phyloP scores from a whole-genome alignment of 2,888 invertebrate species.

The Amaurobius ferox region DNA sequence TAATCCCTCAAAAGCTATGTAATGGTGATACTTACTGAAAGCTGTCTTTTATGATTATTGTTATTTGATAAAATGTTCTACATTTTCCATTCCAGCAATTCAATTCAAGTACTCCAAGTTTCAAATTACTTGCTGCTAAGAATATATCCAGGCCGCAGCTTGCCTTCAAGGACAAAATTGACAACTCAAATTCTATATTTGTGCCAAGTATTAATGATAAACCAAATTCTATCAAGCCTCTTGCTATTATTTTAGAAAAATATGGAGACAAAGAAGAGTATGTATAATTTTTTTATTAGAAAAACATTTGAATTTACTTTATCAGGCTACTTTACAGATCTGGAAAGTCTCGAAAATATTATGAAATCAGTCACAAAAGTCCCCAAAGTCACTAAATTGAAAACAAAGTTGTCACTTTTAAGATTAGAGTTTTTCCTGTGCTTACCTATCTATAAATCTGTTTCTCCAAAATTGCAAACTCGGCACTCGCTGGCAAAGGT shows the following conservation, averaged over 20 bases:
- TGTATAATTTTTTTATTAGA: too few relatives aligned
- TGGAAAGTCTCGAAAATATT: too few relatives aligned
- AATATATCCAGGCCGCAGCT: constrained; percentile 85
- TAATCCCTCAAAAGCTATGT: not conserved
- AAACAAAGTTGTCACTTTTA: too few relatives aligned
- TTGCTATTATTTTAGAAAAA: constrained; percentile 85
- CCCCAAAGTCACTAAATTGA: too few relatives aligned
- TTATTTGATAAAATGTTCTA: too few relatives aligned
- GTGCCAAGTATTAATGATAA: constrained; percentile 89
- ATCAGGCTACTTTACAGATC: too few relatives aligned
- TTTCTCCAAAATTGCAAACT: too few relatives aligned
- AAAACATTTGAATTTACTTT: too few relatives aligned
- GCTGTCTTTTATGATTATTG: not conserved
- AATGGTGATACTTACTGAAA: not conserved
- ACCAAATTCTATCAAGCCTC: constrained; percentile 90
- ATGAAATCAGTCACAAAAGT: too few relatives aligned
- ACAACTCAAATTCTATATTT: constrained; percentile 89
- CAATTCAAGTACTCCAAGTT: constrained; percentile 64
- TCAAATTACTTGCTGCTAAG: constrained; percentile 77
- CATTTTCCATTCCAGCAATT: constrained; percentile 40
- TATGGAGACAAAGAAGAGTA: constrained; percentile 80
- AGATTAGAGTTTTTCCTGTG: too few relatives aligned
- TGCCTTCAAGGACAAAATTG: constrained; percentile 88
- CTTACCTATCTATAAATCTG: too few relatives aligned
- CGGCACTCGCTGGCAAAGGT: too few relatives aligned